Evolutionary conservation across 2,797 vertebrate genomes (phyloP), one percentile per base, ranked within the genome.

Genomic region (Carcharodon carcharias): DNA sequence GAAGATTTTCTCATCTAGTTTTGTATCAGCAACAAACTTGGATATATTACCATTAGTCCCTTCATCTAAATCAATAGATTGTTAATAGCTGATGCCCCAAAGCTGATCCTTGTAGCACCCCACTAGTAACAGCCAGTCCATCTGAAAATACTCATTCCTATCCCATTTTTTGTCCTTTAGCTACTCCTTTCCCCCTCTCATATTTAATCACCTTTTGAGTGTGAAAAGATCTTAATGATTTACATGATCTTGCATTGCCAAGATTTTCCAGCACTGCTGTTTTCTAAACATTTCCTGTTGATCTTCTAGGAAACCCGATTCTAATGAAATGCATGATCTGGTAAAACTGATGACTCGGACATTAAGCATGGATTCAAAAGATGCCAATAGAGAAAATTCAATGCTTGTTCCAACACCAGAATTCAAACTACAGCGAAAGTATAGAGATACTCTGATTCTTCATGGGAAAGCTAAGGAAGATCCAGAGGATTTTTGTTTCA

Each of bases 311-410:
- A 99, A 98, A 97, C 97, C 96, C 87, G 98, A 97, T 26, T 97
- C 97, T 97, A 98, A 96, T 73, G 99, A 99, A 97, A 99, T 99
- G 97, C 98, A 98, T 95, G 99, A 99, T 97, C 98, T 99, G 97
- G 98, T 99, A 95, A 98, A 99, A 73, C 97, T 99, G 97, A 99
- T 99, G 99, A 99, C 99, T 0, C 97, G 98, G 96, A 99, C 99
- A 0, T 97, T 99, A 97, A 98, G 98, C 96, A 97, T 99, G 98
- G 98, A 98, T 96, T 97, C 97, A 94, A 98, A 97, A 97, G 98
- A 99, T 8, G 71, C 96, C 56, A 97, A 96, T 65, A 97, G 96
- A 56, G 97, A 97, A 50, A 96, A 96, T 80, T 96, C 93, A 88
- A 96, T 96, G 94, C 96, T 96, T 0, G 96, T 96, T 14, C 96